Conservation (phyloP, 2,113 vertebrate species). For the Panurus biarmicus region DNA sequence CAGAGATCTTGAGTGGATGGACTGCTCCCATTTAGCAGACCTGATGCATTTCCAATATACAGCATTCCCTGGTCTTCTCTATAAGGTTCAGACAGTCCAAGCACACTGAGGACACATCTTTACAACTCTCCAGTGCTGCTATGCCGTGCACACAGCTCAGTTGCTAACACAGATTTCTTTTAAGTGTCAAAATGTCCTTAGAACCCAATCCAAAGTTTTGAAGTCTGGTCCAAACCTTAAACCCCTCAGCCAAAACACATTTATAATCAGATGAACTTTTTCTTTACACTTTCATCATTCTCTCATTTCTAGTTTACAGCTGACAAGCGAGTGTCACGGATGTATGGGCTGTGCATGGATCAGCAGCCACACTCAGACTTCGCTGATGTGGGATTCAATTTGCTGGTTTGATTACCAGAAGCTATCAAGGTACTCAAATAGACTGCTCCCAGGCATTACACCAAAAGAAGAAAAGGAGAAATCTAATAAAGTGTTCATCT, state of each 20-base stretch:
- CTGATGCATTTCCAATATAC: neutral
- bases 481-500: conserved; percentile 28
- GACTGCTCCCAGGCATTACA: neutral
- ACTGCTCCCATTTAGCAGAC: neutral
- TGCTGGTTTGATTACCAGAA: conserved; percentile 15
- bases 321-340: neutral
- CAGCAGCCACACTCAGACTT: neutral
- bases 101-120: neutral
- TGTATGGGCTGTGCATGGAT: neutral
- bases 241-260: neutral
- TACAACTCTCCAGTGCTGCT: neutral
- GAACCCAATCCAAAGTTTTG: neutral
- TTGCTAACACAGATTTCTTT: neutral
- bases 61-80: neutral
- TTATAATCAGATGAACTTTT: neutral
- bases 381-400: neutral
- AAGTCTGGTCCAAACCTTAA: conserved; percentile 21
- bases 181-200: neutral
- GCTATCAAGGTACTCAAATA: neutral
- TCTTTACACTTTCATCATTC: neutral
- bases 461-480: conserved; percentile 30
- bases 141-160: neutral
- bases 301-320: neutral
- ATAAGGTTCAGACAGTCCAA: neutral
- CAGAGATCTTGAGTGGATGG: neutral